These are phyloP conservation scores for Passer domesticus DNA, from an alignment of 2,113 vertebrate genomes.

Conservation along the genomic window DNA sequence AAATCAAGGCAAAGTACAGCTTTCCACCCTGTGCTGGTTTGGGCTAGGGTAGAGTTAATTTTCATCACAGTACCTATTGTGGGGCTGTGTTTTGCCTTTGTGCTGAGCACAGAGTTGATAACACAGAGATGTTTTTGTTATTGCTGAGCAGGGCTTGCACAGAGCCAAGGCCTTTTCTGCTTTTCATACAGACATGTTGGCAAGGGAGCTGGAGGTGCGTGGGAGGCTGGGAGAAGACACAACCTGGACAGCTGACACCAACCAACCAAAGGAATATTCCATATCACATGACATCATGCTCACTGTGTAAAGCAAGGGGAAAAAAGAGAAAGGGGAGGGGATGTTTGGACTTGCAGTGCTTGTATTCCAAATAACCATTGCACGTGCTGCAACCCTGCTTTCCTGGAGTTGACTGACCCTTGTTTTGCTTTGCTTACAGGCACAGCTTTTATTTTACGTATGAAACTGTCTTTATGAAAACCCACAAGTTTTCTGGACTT, in stretches of 20 bases:
- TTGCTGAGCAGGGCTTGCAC: neutral
- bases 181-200: neutral
- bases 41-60: neutral
- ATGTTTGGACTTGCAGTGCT: rapidly evolving
- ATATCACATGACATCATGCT: neutral
- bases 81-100: neutral
- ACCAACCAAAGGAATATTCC: neutral
- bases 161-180: neutral
- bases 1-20: neutral
- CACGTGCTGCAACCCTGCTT: neutral
- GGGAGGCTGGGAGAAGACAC: neutral
- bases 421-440: neutral
- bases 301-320: neutral
- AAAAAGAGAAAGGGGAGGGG: neutral
- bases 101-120: neutral
- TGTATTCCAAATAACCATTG: neutral
- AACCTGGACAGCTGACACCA: neutral
- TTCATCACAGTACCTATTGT: neutral
- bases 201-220: neutral
- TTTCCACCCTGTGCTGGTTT: neutral
- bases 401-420: neutral
- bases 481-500: neutral
- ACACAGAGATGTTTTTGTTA: neutral
- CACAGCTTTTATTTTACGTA: neutral
- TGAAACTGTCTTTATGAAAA: neutral